These are phyloP conservation scores for Notamacropus eugenii DNA, from an alignment of 2,797 vertebrate species.

Conservation along the genomic window DNA sequence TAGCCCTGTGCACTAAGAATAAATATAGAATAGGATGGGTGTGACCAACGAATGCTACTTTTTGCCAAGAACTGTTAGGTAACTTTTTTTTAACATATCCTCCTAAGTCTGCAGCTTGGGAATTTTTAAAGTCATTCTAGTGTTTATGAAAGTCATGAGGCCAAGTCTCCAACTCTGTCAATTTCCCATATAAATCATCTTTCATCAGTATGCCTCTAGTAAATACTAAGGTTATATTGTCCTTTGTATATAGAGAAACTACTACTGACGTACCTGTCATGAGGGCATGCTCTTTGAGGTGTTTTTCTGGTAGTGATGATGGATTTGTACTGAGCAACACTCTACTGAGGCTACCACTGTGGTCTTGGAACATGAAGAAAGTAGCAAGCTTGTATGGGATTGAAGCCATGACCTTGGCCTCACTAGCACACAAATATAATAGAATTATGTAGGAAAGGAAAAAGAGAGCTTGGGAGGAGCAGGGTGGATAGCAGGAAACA, in stretches of 20 bases:
- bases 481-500: neutral
- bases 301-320: neutral
- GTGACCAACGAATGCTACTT: constrained; percentile 54
- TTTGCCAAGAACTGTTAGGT: constrained; percentile 61
- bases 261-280: constrained; percentile 7
- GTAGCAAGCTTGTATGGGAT: neutral
- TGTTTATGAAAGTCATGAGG: constrained; percentile 9
- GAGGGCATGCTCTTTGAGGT: neutral
- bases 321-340: neutral
- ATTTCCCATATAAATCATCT: constrained; percentile 32
- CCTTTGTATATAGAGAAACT: constrained; percentile 12
- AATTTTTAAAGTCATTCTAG: constrained; percentile 58
- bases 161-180: neutral
- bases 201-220: neutral
- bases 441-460: neutral
- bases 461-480: neutral
- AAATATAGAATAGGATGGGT: constrained; percentile 72
- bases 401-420: neutral
- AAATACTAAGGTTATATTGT: constrained; percentile 18
- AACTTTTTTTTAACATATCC: constrained; percentile 18
- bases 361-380: neutral
- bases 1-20: constrained; percentile 72
- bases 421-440: neutral
- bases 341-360: neutral
- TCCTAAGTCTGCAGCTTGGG: constrained; percentile 47